Conservation (phyloP, 2,888 invertebrate species). For the Epinotia brunnichana region DNA sequence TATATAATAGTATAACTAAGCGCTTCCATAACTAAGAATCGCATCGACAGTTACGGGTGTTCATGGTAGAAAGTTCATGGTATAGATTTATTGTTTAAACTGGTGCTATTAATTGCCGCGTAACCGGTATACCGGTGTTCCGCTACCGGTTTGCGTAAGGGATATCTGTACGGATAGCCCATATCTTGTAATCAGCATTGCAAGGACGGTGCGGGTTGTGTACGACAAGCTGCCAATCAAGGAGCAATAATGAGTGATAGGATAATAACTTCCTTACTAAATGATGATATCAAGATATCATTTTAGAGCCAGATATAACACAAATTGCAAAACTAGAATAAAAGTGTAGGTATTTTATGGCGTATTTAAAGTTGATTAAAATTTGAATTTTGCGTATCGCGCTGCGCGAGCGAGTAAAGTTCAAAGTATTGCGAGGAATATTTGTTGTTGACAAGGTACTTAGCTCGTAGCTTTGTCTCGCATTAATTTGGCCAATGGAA, state of each 20-base stretch:
- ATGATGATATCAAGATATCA: neutral
- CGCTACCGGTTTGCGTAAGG: constrained; percentile 33
- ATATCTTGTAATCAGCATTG: constrained; percentile 27
- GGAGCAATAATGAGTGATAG: neutral
- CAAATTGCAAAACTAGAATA: neutral
- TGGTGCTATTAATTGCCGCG: constrained; percentile 24
- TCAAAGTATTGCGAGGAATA: too few relatives aligned
- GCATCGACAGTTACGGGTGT: constrained; percentile 21
- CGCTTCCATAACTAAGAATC: constrained; percentile 21
- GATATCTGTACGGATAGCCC: constrained; percentile 17
- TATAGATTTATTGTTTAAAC: constrained; percentile 31
- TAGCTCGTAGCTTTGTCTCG: neutral
- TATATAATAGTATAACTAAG: constrained; percentile 8
- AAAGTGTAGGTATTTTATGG: neutral
- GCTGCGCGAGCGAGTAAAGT: too few relatives aligned
- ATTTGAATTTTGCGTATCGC: too few relatives aligned
- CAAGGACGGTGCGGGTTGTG: neutral
- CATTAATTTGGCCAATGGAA: too few relatives aligned
- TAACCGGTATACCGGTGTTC: constrained; percentile 1
- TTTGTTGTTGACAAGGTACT: neutral
- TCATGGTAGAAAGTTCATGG: constrained; percentile 26
- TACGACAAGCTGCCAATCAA: neutral
- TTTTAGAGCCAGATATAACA: neutral
- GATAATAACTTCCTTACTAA: neutral
- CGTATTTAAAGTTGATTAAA: neutral